Evolutionary conservation across 2,113 vertebrate species (phyloP).

Genomic region (Morphnarchus princeps): DNA sequence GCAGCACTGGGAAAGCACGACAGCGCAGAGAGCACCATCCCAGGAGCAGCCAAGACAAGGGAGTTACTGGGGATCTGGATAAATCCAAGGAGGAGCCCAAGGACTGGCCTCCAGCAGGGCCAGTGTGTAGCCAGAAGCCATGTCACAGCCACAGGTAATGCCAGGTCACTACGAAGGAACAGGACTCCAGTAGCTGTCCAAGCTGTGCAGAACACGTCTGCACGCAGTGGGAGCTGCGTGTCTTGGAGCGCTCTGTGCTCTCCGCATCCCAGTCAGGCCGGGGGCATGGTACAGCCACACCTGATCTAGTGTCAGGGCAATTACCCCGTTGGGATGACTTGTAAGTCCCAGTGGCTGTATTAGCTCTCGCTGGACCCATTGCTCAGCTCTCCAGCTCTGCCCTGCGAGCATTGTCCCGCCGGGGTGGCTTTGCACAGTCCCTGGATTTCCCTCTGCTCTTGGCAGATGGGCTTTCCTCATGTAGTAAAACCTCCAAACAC

Average conservation of each 20-base stretch:
- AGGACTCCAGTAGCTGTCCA: not conserved
- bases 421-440: not conserved
- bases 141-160: not conserved
- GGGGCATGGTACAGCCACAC: not conserved
- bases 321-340: not conserved
- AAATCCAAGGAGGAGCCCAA: not conserved
- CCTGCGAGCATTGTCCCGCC: not conserved
- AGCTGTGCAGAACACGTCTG: not conserved
- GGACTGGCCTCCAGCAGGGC: not conserved
- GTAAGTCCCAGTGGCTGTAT: not conserved
- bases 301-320: not conserved
- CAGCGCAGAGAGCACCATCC: not conserved
- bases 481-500: not conserved
- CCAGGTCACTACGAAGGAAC: not conserved
- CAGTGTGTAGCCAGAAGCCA: not conserved
- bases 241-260: not conserved
- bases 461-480: not conserved
- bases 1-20: not conserved
- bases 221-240: not conserved
- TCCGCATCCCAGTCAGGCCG: not conserved
- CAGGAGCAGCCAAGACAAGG: not conserved
- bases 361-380: not conserved
- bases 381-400: not conserved
- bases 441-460: not conserved
- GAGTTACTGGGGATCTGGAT: not conserved